Percentiles rank a stretch among this genome's conserved stretches.
phyloP scores from a whole-genome alignment of 2,797 vertebrate species.

The Xiphorhynchus erythropygius region DNA sequence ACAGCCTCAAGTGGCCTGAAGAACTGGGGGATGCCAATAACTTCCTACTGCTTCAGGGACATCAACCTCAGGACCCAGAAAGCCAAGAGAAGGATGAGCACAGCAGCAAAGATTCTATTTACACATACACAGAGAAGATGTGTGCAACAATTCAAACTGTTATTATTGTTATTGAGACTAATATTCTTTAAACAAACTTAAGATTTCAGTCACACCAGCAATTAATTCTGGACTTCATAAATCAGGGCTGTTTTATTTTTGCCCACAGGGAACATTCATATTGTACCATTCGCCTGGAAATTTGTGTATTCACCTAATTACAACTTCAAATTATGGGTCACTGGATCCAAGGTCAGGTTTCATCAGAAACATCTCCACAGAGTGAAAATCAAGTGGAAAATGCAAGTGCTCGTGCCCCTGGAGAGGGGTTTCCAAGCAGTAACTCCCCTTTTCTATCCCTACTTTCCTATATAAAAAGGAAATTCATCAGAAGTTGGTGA shows the following conservation, averaged over 20 bases:
- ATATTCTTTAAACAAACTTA: neutral
- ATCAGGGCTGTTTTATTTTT: neutral
- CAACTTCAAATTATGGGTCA: neutral
- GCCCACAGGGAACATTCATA: neutral
- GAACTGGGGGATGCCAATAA: neutral
- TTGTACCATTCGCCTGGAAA: neutral
- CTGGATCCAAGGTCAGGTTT: neutral
- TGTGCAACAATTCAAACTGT: neutral
- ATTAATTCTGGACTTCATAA: neutral
- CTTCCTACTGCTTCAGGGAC: neutral
- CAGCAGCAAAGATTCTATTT: neutral
- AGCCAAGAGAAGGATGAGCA: neutral
- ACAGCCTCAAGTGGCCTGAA: neutral
- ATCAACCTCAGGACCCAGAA: neutral
- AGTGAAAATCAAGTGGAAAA: neutral
- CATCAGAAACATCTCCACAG: rapidly evolving
- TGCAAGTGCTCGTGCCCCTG: neutral
- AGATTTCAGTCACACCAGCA: neutral
- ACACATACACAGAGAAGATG: neutral
- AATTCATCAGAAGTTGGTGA: neutral
- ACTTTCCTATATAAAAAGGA: neutral
- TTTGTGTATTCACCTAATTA: neutral
- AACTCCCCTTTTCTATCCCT: neutral
- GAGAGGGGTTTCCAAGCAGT: neutral
- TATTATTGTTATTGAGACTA: neutral